Base-by-base conservation (phyloP, 1,140 invertebrate genomes). In the Habropoda laboriosa region DNA sequence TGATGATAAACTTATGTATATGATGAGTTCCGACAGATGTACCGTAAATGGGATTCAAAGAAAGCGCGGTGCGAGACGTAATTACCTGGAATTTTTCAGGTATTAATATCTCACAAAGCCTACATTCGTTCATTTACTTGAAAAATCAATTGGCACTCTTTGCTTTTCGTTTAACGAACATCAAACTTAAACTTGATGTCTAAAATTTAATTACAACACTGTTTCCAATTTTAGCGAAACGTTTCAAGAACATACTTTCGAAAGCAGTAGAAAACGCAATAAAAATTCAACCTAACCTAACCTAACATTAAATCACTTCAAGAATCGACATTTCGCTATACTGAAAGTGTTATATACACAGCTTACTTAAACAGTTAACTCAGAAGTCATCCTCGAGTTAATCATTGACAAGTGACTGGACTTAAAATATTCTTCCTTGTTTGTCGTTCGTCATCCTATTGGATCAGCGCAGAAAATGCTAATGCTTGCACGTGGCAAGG, bases 11-110 rank as follows among this genome's bases (percentile, higher is more conserved):
- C n/a, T n/a, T n/a, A n/a, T n/a, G n/a, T n/a, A 32, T 32, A 57
- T 32, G 13, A 16, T 5, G 55, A 57, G 27, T 57, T 53, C n/a
- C 49, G 24, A 2, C n/a, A 18, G 21, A 12, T 63, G 60, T 63
- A 42, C 35, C 38, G 60, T 63, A 63, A 63, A 24, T 45, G 13
- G 60, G 12, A 63, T 63, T 63, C 60, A 42, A 63, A 63, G 60
- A 63, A 63, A 63, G 60, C 40, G 40, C n/a, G 38, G 13, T 27
- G 60, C 38, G 38, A 63, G n/a, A 63, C 60, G 40, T 45, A 63
- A 63, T 63, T 63, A 45, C 60, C 38, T 27, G 24, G 24, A 45
- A 63, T 18, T 63, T 63, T 45, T 45, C 60, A 3, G 13, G 57
- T 18, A 38, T 60, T 38, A 60, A 18, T 60, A 60, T 60, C 38